phyloP scores from a whole-genome alignment of 2,888 invertebrate species.

The Frankliniella fusca region DNA sequence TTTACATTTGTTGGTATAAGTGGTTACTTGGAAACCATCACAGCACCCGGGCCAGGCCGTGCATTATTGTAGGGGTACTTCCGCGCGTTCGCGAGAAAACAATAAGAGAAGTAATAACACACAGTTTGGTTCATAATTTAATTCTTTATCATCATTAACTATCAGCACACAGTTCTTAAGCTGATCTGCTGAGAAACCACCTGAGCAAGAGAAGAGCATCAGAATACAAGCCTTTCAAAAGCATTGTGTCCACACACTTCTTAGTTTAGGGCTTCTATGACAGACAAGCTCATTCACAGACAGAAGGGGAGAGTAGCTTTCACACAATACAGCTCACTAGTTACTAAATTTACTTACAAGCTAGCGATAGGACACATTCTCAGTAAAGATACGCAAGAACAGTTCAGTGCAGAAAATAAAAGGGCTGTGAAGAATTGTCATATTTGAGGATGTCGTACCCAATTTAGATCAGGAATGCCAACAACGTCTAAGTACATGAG shows the following conservation, averaged over 20 bases:
- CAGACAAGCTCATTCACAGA: not conserved
- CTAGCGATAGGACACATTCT: too few relatives aligned
- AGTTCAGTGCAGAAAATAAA: too few relatives aligned
- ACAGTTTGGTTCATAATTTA: too few relatives aligned
- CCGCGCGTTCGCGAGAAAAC: too few relatives aligned
- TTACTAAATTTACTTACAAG: not conserved
- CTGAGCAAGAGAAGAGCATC: not conserved
- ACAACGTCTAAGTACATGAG: not conserved
- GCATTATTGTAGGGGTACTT: too few relatives aligned
- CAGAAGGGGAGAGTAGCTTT: not conserved
- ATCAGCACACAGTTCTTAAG: constrained; percentile 8
- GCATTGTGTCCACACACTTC: not conserved
- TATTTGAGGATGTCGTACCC: too few relatives aligned
- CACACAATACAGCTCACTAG: not conserved
- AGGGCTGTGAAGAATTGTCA: too few relatives aligned
- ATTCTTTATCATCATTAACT: not conserved
- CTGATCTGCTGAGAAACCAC: not conserved
- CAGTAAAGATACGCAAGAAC: too few relatives aligned
- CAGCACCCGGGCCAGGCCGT: too few relatives aligned
- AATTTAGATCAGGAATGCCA: not conserved
- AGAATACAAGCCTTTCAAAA: not conserved
- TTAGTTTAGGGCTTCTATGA: not conserved
- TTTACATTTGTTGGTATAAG: not conserved
- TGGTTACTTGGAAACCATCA: too few relatives aligned
- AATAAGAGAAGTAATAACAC: too few relatives aligned